Evolutionary conservation across 2,113 vertebrate species (phyloP).

Genomic region (Sarotherodon lohbergeri): DNA sequence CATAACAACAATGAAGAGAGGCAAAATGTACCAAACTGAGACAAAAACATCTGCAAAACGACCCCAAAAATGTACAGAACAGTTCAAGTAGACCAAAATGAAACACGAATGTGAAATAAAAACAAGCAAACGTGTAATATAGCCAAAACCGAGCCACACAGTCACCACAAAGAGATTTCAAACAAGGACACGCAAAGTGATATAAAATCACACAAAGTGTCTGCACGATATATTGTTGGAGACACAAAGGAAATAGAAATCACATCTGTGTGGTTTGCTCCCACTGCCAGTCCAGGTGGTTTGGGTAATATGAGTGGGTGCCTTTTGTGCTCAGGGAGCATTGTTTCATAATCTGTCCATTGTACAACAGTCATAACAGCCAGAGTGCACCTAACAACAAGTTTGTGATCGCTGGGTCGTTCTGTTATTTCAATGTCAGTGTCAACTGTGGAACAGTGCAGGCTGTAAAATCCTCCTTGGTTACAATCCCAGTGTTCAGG

Average conservation of each 20-base stretch:
- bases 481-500: background rate
- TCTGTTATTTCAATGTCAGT: background rate
- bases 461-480: background rate
- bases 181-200: background rate
- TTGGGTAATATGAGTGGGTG: background rate
- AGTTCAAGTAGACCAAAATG: background rate
- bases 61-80: background rate
- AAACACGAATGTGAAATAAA: background rate
- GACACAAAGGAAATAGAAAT: background rate
- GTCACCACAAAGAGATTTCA: background rate
- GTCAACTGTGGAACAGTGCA: background rate
- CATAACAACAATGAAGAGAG: background rate
- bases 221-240: background rate
- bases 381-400: background rate
- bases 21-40: background rate
- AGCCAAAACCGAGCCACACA: background rate
- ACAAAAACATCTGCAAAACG: background rate
- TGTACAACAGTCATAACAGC: background rate
- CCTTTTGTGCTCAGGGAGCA: background rate
- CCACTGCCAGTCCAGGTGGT: background rate
- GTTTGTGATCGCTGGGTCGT: background rate
- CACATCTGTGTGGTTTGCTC: background rate
- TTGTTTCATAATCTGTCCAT: background rate
- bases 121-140: background rate
- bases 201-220: background rate